Base-by-base conservation (phyloP, 2,888 invertebrate species). In the Xylota segnis region DNA sequence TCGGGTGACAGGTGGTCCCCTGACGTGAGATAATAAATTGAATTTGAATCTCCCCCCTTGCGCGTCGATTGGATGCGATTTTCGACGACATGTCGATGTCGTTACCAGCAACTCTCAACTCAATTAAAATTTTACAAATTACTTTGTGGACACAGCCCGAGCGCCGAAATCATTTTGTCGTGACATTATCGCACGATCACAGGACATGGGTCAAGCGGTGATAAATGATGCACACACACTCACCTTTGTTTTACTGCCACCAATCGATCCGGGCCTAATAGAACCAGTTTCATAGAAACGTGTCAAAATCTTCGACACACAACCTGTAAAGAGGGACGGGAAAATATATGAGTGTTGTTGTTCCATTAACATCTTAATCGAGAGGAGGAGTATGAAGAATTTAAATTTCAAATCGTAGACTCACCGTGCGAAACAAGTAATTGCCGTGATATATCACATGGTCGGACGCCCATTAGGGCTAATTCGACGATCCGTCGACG, bases 281-380 rank as follows among this genome's bases (percentile, higher is more conserved):
- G 98, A 98, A 4, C 98, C 98, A 0, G 98, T 99, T 93, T 98
- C 98, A 93, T 98, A 98, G 93, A 98, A 99, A 88, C 98, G 94
- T 12, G 98, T 98, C 79, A 99, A 94, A 88, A 99, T 99, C 94
- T 99, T 99, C 88, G 98, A 98, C 70, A 99, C 98, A 93, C 98
- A 99, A 77, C 98, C 92, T 92, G 88, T 65, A 87, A 70, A 68
- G 54, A 75, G 32, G n/a, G 23, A 18, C 18, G 10, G 18, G 18
- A 56, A 47, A 71, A 50, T 32, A 54, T 37, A 61, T n/a, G 45
- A 23, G 23, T 23, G 23, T 23, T 16, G 61, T 70, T 72, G 45
- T 65, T 23, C 4, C 37, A 56, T 86, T 50, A 75, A 75, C 76
- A 77, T 58, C 76, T 77, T 86, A 81, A 86, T 86, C 72, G 43